Conservation (phyloP, 2,113 vertebrate species). For the Sander lucioperca region DNA sequence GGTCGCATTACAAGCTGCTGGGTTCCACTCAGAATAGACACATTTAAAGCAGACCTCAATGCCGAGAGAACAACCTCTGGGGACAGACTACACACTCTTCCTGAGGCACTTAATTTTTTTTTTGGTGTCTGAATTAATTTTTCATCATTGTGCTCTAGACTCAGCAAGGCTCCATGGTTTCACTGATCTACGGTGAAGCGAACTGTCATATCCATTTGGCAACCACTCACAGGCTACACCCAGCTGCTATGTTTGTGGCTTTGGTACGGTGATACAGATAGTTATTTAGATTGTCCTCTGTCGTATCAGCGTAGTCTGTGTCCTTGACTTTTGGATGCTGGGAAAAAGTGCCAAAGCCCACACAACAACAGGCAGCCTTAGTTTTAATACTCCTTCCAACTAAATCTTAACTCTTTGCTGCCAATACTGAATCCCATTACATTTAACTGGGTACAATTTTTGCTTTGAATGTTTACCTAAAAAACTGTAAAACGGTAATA, state of each 20-base stretch:
- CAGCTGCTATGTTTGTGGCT: conserved; percentile 77
- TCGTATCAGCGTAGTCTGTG: conserved; percentile 56
- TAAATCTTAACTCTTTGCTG: conserved; percentile 54
- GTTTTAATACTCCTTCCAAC: conserved; percentile 61
- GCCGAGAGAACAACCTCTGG: conserved; percentile 86
- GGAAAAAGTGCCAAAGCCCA: conserved; percentile 62
- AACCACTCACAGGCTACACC: conserved; percentile 81
- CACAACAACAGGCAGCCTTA: conserved; percentile 53
- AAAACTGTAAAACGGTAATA: not conserved
- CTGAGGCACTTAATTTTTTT: conserved; percentile 88
- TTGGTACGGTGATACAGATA: conserved; percentile 59
- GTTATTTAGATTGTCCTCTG: conserved; percentile 74
- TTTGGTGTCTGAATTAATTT: conserved; percentile 89
- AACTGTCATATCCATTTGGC: conserved; percentile 80
- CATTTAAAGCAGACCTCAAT: conserved; percentile 85
- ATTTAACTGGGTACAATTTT: not conserved
- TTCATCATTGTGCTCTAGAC: conserved; percentile 87
- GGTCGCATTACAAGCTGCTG: conserved; percentile 87
- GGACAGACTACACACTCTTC: conserved; percentile 86
- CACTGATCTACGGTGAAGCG: conserved; percentile 82
- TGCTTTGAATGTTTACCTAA: not conserved
- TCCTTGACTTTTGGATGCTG: conserved; percentile 74
- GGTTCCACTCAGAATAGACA: conserved; percentile 85
- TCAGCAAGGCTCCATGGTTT: conserved; percentile 84
- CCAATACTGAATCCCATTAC: not conserved